These are phyloP conservation scores for Stylophora pistillata DNA, from an alignment of 64 coral and sea anemone genomes.

Conservation along the genomic window DNA sequence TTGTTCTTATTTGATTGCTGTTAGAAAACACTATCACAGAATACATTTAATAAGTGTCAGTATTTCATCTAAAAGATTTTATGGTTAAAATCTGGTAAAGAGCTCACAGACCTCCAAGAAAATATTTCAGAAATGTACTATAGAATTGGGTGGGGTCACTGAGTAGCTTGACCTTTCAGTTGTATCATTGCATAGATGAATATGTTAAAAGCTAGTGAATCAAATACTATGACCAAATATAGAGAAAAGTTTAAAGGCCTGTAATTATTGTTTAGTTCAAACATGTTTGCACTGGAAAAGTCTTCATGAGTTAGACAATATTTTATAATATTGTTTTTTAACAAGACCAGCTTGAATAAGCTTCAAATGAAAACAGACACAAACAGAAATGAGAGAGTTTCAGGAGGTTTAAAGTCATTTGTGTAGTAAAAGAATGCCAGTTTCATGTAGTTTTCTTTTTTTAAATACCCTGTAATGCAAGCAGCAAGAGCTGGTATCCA, in stretches of 20 bases:
- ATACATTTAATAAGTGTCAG: background rate
- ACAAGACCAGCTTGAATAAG: background rate
- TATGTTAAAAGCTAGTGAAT: slow-evolving; percentile 25
- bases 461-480: background rate
- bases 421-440: background rate
- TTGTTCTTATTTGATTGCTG: background rate
- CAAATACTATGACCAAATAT: slow-evolving; percentile 57
- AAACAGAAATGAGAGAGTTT: background rate
- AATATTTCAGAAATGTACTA: slow-evolving; percentile 9
- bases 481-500: background rate
- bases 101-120: background rate
- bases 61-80: background rate
- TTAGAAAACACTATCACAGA: background rate
- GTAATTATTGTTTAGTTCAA: background rate
- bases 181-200: slow-evolving; percentile 17
- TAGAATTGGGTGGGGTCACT: slow-evolving; percentile 36
- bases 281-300: background rate
- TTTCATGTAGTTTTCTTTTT: background rate
- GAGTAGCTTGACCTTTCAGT: slow-evolving; percentile 5
- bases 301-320: background rate
- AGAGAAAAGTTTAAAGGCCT: slow-evolving; percentile 19
- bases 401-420: background rate
- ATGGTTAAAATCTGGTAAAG: background rate
- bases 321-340: background rate
- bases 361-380: background rate